Evolutionary conservation across 2,888 invertebrate species (phyloP), one percentile per base, ranked within the genome.

Genomic region (Ichneumoninae sp.): DNA sequence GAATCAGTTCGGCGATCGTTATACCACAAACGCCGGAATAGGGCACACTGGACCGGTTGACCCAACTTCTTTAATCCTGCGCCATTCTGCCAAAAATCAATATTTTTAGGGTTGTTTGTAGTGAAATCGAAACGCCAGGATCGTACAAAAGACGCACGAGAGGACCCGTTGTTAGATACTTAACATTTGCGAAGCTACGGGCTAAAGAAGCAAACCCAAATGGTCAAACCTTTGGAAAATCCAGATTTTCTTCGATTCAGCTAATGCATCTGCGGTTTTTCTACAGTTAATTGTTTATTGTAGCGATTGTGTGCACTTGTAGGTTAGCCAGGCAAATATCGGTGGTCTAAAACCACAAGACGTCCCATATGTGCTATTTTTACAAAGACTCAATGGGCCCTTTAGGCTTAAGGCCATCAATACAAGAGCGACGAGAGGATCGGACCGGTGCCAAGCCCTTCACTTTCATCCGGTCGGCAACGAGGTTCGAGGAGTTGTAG

Each of bases 401-500:
- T 57, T 57, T 3, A 54, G 22, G 8, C 54, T 22, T 26, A 26
- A 26, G 22, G 57, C 57, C 26, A 62, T 62, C 33, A 30, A 62
- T 16, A n/a, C 7, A 54, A 54, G 19, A 26, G 22, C 75, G 44
- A 69, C 19, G 13, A 40, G 3, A 54, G 44, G 40, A 66, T 36
- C 22, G 13, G 22, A 40, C 19, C 22, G 50, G 7, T 57, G 13
- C 19, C 52, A 65, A 70, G 52, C 71, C 76, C 70, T 50, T 76
- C 76, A 72, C 76, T 75, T 75, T 79, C 82, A 84, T 84, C 84
- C 82, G 75, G 84, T 82, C 82, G 76, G 82, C 76, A 82, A 82
- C 85, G 71, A 72, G 5, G 57, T 47, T 72, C 72, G 26, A 60
- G 36, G 62, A 74, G 70, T 60, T 77, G 68, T 47, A 4, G 44